Conservation (phyloP, 1,140 invertebrate species). For the Leptestheria dahalacensis region DNA sequence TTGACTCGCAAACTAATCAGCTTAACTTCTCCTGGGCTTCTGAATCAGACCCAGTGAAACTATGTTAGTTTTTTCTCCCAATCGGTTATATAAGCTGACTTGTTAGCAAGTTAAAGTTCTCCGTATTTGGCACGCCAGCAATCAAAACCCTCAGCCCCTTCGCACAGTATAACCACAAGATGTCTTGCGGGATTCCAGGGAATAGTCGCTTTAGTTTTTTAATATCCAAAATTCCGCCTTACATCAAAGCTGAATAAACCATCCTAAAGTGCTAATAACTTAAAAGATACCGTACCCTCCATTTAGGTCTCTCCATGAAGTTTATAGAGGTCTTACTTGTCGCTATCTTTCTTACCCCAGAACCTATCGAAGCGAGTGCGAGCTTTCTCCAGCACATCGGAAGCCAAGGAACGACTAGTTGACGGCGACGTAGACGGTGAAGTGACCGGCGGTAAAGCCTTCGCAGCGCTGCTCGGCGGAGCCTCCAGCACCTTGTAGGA, state of each 20-base stretch:
- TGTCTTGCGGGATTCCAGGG: too few species aligned
- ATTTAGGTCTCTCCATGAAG: conserved; percentile 1
- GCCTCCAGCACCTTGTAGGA: conserved; percentile 22
- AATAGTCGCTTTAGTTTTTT: too few species aligned
- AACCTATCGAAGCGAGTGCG: conserved; percentile 70
- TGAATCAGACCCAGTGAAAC: too few species aligned
- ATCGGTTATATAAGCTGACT: too few species aligned
- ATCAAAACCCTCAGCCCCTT: too few species aligned
- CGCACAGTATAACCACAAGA: too few species aligned
- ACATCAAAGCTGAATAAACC: not conserved
- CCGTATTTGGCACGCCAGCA: not conserved
- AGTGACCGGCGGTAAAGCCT: conserved; percentile 10
- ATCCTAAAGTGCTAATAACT: too few species aligned
- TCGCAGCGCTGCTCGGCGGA: conserved; percentile 18
- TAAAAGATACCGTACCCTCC: conserved; percentile 1
- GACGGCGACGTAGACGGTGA: conserved; percentile 26
- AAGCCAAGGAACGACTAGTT: conserved; percentile 40
- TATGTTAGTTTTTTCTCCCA: too few species aligned
- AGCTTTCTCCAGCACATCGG: conserved; percentile 63
- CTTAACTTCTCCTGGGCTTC: too few species aligned
- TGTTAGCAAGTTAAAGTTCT: too few species aligned
- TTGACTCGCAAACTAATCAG: too few species aligned
- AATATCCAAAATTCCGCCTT: too few species aligned
- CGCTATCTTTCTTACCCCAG: conserved; percentile 42
- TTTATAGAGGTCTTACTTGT: conserved; percentile 8